phyloP scores from a whole-genome alignment of 2,113 vertebrate species.

The Oreocharis arfaki region DNA sequence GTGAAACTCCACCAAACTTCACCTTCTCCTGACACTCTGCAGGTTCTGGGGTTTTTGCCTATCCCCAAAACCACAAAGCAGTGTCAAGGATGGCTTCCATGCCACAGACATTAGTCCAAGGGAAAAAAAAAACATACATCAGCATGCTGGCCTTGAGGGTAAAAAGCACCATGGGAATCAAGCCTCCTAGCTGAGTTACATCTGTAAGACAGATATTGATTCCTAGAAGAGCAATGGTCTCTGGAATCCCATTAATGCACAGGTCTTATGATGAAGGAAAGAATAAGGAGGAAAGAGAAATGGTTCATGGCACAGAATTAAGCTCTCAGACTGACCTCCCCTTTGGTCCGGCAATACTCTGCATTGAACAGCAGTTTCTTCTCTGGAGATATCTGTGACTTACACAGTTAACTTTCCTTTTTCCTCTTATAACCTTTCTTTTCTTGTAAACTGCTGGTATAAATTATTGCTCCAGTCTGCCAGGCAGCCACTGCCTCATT shows the following conservation, averaged over 20 bases:
- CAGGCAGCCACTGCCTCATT: neutral
- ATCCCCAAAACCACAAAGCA: neutral
- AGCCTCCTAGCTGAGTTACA: neutral
- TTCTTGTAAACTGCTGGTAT: neutral
- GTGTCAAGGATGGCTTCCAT: neutral
- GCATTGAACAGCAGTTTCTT: neutral
- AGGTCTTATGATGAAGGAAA: neutral
- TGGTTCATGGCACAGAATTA: neutral
- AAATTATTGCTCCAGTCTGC: neutral
- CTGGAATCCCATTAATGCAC: neutral
- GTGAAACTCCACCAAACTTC: neutral
- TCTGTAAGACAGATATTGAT: neutral
- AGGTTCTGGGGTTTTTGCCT: neutral
- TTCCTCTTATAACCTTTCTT: neutral
- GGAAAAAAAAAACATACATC: neutral
- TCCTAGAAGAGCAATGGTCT: neutral
- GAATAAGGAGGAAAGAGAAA: neutral
- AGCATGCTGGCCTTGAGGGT: neutral
- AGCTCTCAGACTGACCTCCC: neutral
- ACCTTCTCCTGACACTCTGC: neutral
- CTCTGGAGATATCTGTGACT: neutral
- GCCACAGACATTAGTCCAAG: accelerated
- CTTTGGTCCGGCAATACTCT: neutral
- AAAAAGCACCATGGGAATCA: neutral
- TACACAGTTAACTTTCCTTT: neutral